Evolutionary conservation across 1,140 invertebrate genomes (phyloP).

Genomic region (Penaeus japonicus): DNA sequence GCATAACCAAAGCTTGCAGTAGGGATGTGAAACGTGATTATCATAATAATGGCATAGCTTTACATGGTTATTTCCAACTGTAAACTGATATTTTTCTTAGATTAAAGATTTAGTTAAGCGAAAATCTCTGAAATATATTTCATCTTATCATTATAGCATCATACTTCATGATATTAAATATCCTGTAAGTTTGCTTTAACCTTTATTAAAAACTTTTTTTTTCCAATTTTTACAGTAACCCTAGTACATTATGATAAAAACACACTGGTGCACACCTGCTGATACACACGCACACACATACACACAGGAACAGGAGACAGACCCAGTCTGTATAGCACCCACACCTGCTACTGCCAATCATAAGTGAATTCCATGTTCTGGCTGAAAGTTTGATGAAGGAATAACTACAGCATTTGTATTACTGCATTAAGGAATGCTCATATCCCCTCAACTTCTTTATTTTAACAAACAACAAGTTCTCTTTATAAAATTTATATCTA

Average conservation of each 20-base stretch:
- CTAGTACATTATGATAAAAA: not conserved
- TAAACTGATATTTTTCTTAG: no score
- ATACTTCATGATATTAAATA: not conserved
- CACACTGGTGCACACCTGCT: constrained; percentile 3
- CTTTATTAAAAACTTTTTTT: not conserved
- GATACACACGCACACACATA: not conserved
- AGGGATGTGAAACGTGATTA: no score
- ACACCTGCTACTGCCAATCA: not conserved
- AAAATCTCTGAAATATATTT: not conserved
- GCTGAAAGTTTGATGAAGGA: no score
- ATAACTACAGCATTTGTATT: no score
- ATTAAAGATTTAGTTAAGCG: no score
- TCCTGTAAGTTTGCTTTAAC: not conserved
- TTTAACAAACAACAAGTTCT: no score
- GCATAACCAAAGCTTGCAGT: no score
- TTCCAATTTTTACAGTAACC: not conserved
- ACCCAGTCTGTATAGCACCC: not conserved
- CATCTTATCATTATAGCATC: not conserved
- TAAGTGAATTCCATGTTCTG: not conserved
- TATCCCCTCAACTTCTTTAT: no score
- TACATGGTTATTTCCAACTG: no score
- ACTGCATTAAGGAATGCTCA: no score
- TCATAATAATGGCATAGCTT: no score
- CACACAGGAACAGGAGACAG: not conserved
- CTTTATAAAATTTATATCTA: no score